Base-by-base conservation (phyloP, 2,888 invertebrate species). In the Drosophila buzzatii region DNA sequence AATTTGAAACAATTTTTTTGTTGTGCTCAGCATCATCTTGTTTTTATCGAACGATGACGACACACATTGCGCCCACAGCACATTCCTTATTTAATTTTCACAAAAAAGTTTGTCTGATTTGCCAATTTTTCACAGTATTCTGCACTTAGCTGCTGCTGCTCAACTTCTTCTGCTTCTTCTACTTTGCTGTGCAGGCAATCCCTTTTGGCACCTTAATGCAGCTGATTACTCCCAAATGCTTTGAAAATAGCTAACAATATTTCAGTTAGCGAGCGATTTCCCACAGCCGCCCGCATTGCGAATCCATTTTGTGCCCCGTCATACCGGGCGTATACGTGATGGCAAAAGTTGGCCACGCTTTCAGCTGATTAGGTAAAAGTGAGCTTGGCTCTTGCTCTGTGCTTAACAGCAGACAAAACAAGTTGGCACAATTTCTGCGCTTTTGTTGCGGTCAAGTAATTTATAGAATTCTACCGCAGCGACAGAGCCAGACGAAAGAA, bases 401-500 rank as follows among this genome's bases (percentile, higher is more conserved):
- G 37, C 33, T 23, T 66, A 63, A 72, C 68, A 70, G 66, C 71
- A 59, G 73, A 59, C 70, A 71, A 80, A 77, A 78, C 70, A 77
- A 66, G 72, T 74, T 77, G 74, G 85, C 82, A 80, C 85, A 78
- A 75, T 85, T 85, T 55, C 9, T 66, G 55, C 80, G 82, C 80
- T 77, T 82, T 80, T 86, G 78, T 82, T 85, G 85, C 82, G 85
- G 87, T 85, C 85, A 85, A 86, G 69, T 69, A 75, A 80, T 69
- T 84, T 82, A 79, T 59, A 78, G 85, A 84, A 85, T 80, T 67
- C 69, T 60, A 58, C 45, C 18, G 14, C 35, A 18, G 18, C 58
- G 41, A 33, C 51, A 56, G 18, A 35, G 44, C 9, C n/a, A 57
- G 20, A 6, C 35, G 44, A 51, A 37, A 35, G 53, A 59, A 42